Evolutionary conservation across 2,888 invertebrate genomes (phyloP).

Genomic region (Tinea semifulvella): DNA sequence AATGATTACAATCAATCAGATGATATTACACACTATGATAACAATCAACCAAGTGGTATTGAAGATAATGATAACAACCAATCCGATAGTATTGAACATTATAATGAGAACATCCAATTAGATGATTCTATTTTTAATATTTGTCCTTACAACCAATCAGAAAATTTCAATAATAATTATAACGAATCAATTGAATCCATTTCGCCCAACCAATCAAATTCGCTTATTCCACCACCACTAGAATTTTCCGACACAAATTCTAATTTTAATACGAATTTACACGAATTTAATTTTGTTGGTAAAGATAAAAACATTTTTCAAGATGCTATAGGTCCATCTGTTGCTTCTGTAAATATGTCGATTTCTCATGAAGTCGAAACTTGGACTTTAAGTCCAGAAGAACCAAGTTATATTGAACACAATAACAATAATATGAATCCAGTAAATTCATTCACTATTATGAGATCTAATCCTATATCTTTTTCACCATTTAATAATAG

Average conservation of each 20-base stretch:
- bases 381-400: slow-evolving; percentile 32
- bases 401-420: no score
- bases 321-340: slow-evolving; percentile 17
- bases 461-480: not conserved
- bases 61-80: no score
- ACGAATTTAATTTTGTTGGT: not conserved
- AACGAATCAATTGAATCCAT: no score
- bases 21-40: no score
- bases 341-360: slow-evolving; percentile 21
- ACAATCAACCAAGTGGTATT: no score
- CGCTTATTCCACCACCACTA: slow-evolving; percentile 43
- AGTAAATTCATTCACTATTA: slow-evolving; percentile 2
- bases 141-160: no score
- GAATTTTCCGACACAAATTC: slow-evolving; percentile 32
- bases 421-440: not conserved
- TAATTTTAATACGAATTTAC: slow-evolving; percentile 9
- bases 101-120: no score
- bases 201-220: no score
- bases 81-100: no score
- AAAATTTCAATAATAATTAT: no score
- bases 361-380: slow-evolving; percentile 37
- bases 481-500: not conserved
- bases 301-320: slow-evolving; percentile 23
- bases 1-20: no score
- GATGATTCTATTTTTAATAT: no score